These are phyloP conservation scores for Apostichopus parvimensis DNA, from an alignment of 35 echinoderm and acorn worm species.

Conservation along the genomic window DNA sequence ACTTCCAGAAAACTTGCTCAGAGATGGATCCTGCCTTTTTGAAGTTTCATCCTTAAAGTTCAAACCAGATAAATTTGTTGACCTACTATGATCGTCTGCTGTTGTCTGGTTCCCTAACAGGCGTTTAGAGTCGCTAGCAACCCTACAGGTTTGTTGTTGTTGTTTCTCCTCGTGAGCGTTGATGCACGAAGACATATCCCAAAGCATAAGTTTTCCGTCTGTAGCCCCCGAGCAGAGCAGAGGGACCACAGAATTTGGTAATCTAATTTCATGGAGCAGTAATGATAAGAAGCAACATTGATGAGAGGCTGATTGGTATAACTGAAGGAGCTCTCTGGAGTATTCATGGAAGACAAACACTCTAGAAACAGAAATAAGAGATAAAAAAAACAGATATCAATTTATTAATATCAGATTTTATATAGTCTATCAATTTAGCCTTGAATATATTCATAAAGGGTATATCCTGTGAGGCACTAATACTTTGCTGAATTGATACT, in stretches of 20 bases:
- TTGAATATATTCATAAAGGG: neutral
- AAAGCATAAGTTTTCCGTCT: slow-evolving; percentile 50
- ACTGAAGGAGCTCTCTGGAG: neutral
- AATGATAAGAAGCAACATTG: slow-evolving; percentile 29
- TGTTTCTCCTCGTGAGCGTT: neutral
- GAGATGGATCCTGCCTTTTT: neutral
- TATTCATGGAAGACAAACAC: slow-evolving; percentile 31
- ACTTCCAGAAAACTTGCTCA: neutral
- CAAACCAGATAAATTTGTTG: no score
- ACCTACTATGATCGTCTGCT: no score
- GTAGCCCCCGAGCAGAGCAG: slow-evolving; percentile 46
- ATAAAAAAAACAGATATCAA: neutral
- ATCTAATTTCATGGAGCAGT: neutral
- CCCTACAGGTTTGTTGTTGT: neutral
- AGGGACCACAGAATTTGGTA: neutral
- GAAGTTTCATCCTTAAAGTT: neutral
- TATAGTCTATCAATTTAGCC: neutral
- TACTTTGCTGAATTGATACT: neutral
- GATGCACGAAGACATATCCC: slow-evolving; percentile 24
- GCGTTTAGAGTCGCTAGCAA: no score
- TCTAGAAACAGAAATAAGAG: neutral
- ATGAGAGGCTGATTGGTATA: neutral
- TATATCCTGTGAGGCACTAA: neutral
- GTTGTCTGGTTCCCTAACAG: no score
- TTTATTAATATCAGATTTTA: neutral